A percentile compares a stretch with the other conserved stretches of the same genome.
Evolutionary conservation across 2,113 vertebrate species (phyloP).

Genomic region (Carassius carassius): DNA sequence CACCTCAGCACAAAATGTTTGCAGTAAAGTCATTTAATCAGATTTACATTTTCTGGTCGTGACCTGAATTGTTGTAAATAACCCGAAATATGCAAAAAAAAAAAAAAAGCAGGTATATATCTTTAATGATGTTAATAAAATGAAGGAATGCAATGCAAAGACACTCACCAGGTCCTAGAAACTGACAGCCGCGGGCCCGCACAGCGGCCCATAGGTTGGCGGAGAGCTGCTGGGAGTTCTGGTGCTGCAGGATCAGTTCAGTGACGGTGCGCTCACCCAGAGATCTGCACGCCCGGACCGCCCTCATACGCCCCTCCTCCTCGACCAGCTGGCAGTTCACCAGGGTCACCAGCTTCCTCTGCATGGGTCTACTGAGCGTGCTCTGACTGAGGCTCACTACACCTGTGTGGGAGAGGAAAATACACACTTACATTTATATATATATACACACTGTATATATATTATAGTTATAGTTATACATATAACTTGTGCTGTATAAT

Average conservation of each 20-base stretch:
- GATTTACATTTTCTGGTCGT: not conserved
- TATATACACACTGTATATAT: no score
- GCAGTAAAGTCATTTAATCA: not conserved
- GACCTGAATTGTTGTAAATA: not conserved
- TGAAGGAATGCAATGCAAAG: not conserved
- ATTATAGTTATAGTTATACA: no score
- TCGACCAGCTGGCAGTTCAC: slow-evolving; percentile 97
- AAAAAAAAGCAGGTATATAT: not conserved
- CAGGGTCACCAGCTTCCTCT: slow-evolving; percentile 93
- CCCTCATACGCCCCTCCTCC: slow-evolving; percentile 91
- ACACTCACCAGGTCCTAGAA: slow-evolving; percentile 93
- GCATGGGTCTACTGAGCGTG: slow-evolving; percentile 93
- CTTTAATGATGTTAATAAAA: not conserved
- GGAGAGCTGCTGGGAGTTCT: slow-evolving; percentile 96
- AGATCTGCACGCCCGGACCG: slow-evolving; percentile 88
- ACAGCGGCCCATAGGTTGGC: slow-evolving; percentile 98
- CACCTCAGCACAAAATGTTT: not conserved
- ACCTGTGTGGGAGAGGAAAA: slow-evolving; percentile 68
- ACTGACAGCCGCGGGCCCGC: slow-evolving; percentile 93
- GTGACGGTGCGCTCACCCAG: slow-evolving; percentile 95
- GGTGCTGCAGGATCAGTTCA: slow-evolving; percentile 96
- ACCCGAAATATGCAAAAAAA: not conserved
- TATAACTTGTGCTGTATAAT: no score
- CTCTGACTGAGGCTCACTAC: slow-evolving; percentile 86
- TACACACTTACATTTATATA: not conserved